Evolutionary conservation across 2,888 invertebrate genomes (phyloP).

Genomic region (Oxyteleia sp.): DNA sequence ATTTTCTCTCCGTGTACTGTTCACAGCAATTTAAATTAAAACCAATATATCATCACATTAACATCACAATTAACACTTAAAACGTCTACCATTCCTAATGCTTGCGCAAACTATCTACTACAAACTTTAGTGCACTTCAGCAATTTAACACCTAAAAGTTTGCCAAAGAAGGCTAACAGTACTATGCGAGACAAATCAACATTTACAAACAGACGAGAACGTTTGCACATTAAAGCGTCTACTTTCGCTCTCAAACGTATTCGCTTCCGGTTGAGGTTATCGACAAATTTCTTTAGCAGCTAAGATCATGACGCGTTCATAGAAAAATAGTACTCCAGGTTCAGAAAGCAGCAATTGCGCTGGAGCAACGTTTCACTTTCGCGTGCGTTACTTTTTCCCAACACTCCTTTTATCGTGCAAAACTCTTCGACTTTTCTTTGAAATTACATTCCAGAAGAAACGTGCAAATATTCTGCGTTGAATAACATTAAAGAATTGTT

Average conservation of each 20-base stretch:
- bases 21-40: constrained; percentile 11
- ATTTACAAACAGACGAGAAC: constrained; percentile 44
- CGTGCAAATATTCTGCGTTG: neutral
- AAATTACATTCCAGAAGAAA: neutral
- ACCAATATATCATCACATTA: constrained; percentile 16
- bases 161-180: constrained; percentile 38
- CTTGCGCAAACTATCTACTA: constrained; percentile 32
- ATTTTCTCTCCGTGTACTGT: too few relatives aligned
- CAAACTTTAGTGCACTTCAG: constrained; percentile 45
- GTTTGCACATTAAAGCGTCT: constrained; percentile 40
- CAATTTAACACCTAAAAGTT: constrained; percentile 52
- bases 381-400: constrained; percentile 16
- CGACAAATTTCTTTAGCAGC: constrained; percentile 30
- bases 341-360: constrained; percentile 14
- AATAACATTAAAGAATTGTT: neutral
- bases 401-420: neutral
- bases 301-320: constrained; percentile 38
- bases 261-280: constrained; percentile 22
- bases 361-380: constrained; percentile 20
- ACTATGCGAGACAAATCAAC: constrained; percentile 34
- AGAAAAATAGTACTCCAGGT: constrained; percentile 10
- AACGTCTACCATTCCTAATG: constrained; percentile 48
- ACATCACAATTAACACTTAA: constrained; percentile 41
- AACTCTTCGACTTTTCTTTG: constrained; percentile 18
- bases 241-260: constrained; percentile 36